Base-by-base conservation (phyloP, 53 echinoderm and acorn worm species). In the Arbacia lixula region DNA sequence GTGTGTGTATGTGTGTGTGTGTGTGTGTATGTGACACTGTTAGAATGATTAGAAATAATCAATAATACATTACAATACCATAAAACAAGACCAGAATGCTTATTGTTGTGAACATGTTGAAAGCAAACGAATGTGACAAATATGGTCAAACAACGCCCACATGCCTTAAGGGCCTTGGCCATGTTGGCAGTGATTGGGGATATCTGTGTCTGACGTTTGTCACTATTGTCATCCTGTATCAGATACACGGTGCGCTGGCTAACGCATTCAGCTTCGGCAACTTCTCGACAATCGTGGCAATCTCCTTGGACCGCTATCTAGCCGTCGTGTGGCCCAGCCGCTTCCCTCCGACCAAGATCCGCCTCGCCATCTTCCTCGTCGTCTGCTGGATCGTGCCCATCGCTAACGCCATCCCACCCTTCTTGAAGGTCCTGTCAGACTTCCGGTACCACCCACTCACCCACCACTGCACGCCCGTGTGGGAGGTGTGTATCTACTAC, bases 381-480 rank as follows among this genome's bases (percentile, higher is more conserved):
- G 17, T 71, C 32, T 26, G 50, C 30, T 71, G 27, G 26, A 12
- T 50, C 16, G 30, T 71, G 2, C 26, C 71, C 11, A 9, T 49
- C 5, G 2, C 30, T 3, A 43, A 71, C 5, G 49, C 16, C 27
- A 25, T 49, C 40, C 49, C 71, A 49, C 43, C 71, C 11, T 26
- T 19, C 71, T 49, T 71, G 25, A 30, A 71, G 42, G 9, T 50
- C 31, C 24, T 71, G 22, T 71, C 71, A 25, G 49, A 49, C 46
- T 71, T 71, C 77, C 30, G 33, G 34, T 77, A 77, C 33, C 50
- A 49, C 31, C 73, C 73, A 12, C 30, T 55, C 77, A 77, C 77
- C 0, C 86, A 86, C 38, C 86, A 86, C 39, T 86, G 86, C 22
- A 64, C 86, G 34, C 86, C 86, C 12, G 67, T 38, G 39, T 86